Percentiles rank a stretch among this genome's conserved stretches.
Evolutionary conservation across 2,113 vertebrate genomes (phyloP).

Genomic region (Pyxicephalus adspersus): DNA sequence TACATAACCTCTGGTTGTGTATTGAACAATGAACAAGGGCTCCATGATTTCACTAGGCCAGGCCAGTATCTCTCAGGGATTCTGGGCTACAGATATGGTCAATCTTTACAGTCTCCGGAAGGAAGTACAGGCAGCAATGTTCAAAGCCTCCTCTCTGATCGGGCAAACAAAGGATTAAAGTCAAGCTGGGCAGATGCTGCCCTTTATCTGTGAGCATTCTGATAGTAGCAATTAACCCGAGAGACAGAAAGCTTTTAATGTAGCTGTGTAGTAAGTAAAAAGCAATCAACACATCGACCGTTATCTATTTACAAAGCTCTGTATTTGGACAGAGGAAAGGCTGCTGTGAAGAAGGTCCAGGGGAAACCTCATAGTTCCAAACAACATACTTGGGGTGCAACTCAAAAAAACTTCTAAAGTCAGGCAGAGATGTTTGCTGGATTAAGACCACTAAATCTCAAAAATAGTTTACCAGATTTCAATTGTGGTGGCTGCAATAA

Average conservation of each 20-base stretch:
- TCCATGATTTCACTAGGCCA: neutral
- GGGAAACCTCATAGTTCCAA: no score
- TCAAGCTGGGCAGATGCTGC: conserved; percentile 16
- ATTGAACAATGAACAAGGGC: neutral
- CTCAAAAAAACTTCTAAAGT: no score
- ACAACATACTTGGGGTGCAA: no score
- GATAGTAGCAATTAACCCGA: conserved; percentile 38
- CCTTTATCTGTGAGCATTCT: conserved; percentile 38
- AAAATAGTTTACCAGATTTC: no score
- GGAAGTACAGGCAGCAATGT: neutral
- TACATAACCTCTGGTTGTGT: neutral
- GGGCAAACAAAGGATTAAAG: conserved; percentile 25
- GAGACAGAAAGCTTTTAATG: conserved; percentile 26
- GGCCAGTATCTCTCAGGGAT: neutral
- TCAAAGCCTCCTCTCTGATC: neutral
- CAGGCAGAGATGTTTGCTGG: no score
- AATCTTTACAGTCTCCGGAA: conserved; percentile 10
- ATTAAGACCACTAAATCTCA: no score
- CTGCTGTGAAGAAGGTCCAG: no score
- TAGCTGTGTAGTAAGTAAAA: conserved; percentile 16
- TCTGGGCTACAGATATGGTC: neutral
- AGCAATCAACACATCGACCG: conserved; percentile 7
- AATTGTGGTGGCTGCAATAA: no score
- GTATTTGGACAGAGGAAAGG: neutral
- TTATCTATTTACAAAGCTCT: conserved; percentile 15